Percentiles rank a stretch among this genome's conserved stretches.
phyloP scores from a whole-genome alignment of 2,797 vertebrate genomes.

The Galago senegalensis region DNA sequence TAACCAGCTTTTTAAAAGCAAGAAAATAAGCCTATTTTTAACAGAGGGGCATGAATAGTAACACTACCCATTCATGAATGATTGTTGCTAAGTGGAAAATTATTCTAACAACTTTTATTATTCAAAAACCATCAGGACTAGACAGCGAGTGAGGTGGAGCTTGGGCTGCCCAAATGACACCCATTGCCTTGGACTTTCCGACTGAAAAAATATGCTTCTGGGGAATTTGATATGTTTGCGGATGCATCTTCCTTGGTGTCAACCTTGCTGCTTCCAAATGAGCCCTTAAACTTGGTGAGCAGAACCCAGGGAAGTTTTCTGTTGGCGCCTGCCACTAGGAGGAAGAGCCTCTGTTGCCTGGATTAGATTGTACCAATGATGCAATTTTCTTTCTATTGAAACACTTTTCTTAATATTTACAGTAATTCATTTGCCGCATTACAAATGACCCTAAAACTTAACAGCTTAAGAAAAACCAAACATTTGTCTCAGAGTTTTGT shows the following conservation, averaged over 20 bases:
- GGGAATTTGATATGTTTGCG: neutral
- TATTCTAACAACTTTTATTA: slow-evolving; percentile 66
- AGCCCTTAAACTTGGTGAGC: neutral
- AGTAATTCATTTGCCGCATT: neutral
- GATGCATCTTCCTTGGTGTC: neutral
- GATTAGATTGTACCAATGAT: neutral
- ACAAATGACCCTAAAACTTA: slow-evolving; percentile 15
- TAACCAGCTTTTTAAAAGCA: slow-evolving; percentile 20
- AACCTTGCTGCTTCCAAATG: neutral
- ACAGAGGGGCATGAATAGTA: slow-evolving; percentile 4
- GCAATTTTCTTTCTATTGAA: slow-evolving; percentile 58
- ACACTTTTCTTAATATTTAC: slow-evolving; percentile 54
- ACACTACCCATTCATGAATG: neutral
- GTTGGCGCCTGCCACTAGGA: neutral
- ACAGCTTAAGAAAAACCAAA: neutral
- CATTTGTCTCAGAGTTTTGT: slow-evolving; percentile 9
- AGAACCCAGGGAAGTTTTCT: neutral
- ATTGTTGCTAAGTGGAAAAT: slow-evolving; percentile 54
- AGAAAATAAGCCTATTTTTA: slow-evolving; percentile 61
- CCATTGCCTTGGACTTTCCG: neutral
- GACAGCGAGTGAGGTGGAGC: neutral
- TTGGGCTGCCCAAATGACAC: neutral
- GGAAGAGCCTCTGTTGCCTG: neutral
- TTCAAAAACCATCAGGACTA: slow-evolving; percentile 16
- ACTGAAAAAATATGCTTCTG: neutral